Evolutionary conservation across 2,113 vertebrate species (phyloP).

Genomic region (Dipodomys ordii): DNA sequence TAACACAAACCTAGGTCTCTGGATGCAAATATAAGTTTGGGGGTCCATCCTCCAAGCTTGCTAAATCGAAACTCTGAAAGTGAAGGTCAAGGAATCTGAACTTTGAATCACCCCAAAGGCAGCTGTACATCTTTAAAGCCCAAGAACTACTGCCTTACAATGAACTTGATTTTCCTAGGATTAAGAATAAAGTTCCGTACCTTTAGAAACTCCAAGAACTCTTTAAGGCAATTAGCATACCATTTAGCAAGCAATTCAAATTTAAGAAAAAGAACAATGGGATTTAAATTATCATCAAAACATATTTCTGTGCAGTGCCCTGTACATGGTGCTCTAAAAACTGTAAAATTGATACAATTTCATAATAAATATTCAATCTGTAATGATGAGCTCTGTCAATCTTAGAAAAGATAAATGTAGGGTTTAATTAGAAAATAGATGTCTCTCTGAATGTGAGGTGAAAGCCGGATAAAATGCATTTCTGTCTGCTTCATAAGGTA

Average conservation of each 20-base stretch:
- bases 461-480: slow-evolving; percentile 68
- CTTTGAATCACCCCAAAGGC: background rate
- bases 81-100: background rate
- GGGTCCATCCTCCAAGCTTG: background rate
- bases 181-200: slow-evolving; percentile 65
- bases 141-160: slow-evolving; percentile 39
- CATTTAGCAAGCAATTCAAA: slow-evolving; percentile 74
- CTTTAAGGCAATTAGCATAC: slow-evolving; percentile 72
- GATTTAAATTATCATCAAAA: slow-evolving; percentile 79
- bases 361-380: slow-evolving; percentile 76
- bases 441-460: slow-evolving; percentile 69
- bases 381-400: slow-evolving; percentile 75
- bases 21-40: slow-evolving; percentile 7
- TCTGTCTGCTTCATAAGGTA: slow-evolving; percentile 72
- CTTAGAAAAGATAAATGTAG: slow-evolving; percentile 74
- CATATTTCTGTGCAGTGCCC: slow-evolving; percentile 66
- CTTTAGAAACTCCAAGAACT: slow-evolving; percentile 67
- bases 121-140: background rate
- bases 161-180: slow-evolving; percentile 57
- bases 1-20: background rate
- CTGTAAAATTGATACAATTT: slow-evolving; percentile 71
- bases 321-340: slow-evolving; percentile 70
- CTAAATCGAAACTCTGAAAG: background rate
- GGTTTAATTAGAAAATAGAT: slow-evolving; percentile 80
- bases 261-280: slow-evolving; percentile 75